Evolutionary conservation across 2,888 invertebrate genomes (phyloP).

Genomic region (Augochlorella aurata): DNA sequence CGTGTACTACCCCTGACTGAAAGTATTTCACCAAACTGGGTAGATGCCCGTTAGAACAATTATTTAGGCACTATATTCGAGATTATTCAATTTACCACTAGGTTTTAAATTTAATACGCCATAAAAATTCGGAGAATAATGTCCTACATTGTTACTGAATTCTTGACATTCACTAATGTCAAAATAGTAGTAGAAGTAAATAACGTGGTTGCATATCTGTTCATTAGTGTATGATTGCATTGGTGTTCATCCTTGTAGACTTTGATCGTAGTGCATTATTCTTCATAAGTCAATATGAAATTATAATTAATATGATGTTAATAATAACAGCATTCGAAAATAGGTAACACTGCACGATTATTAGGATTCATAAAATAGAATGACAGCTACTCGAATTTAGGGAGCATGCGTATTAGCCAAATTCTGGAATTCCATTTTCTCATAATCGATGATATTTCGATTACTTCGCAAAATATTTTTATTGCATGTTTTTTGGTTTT

Average conservation of each 20-base stretch:
- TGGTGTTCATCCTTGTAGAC: not conserved
- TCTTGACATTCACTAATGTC: not conserved
- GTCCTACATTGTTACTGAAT: not conserved
- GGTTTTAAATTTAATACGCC: not conserved
- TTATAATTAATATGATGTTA: not conserved
- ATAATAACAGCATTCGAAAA: not conserved
- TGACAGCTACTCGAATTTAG: not conserved
- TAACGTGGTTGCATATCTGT: not conserved
- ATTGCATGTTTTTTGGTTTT: not conserved
- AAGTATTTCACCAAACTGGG: not conserved
- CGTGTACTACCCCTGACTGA: slow-evolving; percentile 7
- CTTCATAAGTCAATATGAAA: not conserved
- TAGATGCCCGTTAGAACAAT: not conserved
- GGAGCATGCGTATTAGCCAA: slow-evolving; percentile 4
- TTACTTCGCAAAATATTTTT: not conserved
- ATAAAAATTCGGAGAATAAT: not conserved
- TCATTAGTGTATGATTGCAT: not conserved
- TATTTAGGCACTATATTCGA: not conserved
- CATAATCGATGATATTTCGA: not conserved
- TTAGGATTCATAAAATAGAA: not conserved
- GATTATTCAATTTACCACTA: not conserved
- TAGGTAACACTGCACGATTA: not conserved
- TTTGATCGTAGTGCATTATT: not conserved
- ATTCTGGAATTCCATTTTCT: not conserved
- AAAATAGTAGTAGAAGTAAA: not conserved